Percentiles rank a stretch among this genome's conserved stretches.
Evolutionary conservation across 2,113 vertebrate species (phyloP).

Genomic region (Trematomus loennbergii): DNA sequence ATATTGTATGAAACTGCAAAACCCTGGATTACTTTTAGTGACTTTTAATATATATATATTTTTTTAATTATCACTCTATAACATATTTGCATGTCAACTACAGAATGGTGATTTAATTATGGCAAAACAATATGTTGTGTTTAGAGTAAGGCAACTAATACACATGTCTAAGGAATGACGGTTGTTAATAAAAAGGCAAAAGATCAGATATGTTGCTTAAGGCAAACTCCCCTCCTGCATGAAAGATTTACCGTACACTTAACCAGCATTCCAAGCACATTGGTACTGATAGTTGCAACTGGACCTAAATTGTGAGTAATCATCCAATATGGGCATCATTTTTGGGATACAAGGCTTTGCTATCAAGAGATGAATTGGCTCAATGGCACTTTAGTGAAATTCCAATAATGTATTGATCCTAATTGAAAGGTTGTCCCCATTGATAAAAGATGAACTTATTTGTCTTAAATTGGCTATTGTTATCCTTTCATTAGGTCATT

Average conservation of each 20-base stretch:
- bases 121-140: not conserved
- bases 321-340: too few relatives aligned
- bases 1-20: not conserved
- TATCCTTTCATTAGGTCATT: not conserved
- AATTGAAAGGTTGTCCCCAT: not conserved
- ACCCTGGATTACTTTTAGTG: not conserved
- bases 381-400: not conserved
- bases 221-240: not conserved
- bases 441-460: not conserved
- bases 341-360: not conserved
- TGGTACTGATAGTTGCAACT: not conserved
- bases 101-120: not conserved
- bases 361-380: not conserved
- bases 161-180: not conserved
- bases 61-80: too few relatives aligned
- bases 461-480: not conserved
- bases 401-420: not conserved
- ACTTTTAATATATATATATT: not conserved
- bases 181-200: not conserved
- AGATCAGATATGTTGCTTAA: not conserved
- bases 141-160: not conserved
- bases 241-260: not conserved
- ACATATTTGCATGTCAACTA: not conserved
- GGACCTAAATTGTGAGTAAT: not conserved
- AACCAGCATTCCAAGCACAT: not conserved